Evolutionary conservation across 2,113 vertebrate genomes (phyloP).

Genomic region (Zosterops borbonicus): DNA sequence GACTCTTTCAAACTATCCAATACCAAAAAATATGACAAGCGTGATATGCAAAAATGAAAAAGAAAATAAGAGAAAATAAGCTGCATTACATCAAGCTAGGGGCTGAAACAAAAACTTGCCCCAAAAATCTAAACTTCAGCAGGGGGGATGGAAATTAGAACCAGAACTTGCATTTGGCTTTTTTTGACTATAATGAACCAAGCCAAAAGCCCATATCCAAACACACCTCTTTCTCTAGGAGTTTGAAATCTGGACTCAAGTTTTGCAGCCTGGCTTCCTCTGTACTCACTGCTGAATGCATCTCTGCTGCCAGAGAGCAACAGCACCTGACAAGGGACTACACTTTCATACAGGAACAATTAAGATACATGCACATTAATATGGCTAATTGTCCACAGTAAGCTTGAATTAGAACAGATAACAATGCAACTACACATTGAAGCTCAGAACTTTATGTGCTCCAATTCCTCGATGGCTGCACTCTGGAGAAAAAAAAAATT

Average conservation of each 20-base stretch:
- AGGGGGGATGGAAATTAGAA: constrained; percentile 14
- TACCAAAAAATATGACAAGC: background rate
- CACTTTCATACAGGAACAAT: background rate
- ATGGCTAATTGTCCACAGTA: background rate
- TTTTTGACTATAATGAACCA: background rate
- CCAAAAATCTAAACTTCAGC: background rate
- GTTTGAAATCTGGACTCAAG: background rate
- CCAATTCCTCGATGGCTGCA: background rate
- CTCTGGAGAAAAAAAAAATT: background rate
- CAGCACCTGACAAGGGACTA: background rate
- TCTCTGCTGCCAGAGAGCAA: background rate
- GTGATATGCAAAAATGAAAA: background rate
- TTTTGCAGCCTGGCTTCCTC: background rate
- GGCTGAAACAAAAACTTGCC: background rate
- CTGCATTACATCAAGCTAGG: background rate
- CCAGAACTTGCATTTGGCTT: constrained; percentile 28
- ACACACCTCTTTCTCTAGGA: constrained; percentile 4
- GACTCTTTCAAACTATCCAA: background rate
- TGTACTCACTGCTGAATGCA: background rate
- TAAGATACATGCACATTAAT: background rate
- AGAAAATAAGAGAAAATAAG: background rate
- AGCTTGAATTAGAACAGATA: background rate
- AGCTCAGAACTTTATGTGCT: background rate
- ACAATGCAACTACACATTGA: background rate
- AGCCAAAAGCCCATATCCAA: constrained; percentile 25